Evolutionary conservation across 2,888 invertebrate species (phyloP), one percentile per base, ranked within the genome.

Genomic region (Steinernema hermaphroditum): DNA sequence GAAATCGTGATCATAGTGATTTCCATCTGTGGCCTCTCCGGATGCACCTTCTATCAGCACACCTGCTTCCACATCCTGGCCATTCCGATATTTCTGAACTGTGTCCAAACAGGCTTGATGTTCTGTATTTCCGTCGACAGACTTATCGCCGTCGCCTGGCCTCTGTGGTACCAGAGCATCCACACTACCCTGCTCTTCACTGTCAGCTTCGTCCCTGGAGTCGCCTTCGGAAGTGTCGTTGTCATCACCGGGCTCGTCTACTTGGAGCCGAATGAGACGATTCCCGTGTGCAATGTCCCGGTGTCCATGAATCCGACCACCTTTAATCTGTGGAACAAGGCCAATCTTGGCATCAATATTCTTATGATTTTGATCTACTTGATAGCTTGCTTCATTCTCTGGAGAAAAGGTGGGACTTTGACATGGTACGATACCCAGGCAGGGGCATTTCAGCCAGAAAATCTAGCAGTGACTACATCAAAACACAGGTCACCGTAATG

Each of bases 171-270:
- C 62, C 54, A 54, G 29, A 32, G 32, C 32, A 32, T 62, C 1
- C 62, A 62, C 8, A 29, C 62, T 4, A 34, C 27, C 6, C 32
- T 62, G 16, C 27, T 62, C 32, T 62, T 62, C 27, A 16, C 27
- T 14, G 8, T 62, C 12, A 62, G 62, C 62, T 62, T 62, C 62
- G 62, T 62, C 16, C 62, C 62, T 14, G 62, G 62, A 29, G 16
- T n/a, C 16, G 4, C 19, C 16, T 62, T 62, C 27, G 62, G 62
- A 16, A 9, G 27, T 2, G 16, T 62, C 2, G 62, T 62, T 16
- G 29, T 62, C 29, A 29, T 29, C 32, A 62, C 62, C 4, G 62
- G 62, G 29, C 16, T 62, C 6, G 14, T 29, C 2, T 62, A 62
- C 16, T 1, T 32, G 2, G 32, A 62, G 62, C 29, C 62, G 29